Percentiles rank a stretch among this genome's conserved stretches.
Evolutionary conservation across 2,888 invertebrate species (phyloP).

Genomic region (Lepas anatifera): DNA sequence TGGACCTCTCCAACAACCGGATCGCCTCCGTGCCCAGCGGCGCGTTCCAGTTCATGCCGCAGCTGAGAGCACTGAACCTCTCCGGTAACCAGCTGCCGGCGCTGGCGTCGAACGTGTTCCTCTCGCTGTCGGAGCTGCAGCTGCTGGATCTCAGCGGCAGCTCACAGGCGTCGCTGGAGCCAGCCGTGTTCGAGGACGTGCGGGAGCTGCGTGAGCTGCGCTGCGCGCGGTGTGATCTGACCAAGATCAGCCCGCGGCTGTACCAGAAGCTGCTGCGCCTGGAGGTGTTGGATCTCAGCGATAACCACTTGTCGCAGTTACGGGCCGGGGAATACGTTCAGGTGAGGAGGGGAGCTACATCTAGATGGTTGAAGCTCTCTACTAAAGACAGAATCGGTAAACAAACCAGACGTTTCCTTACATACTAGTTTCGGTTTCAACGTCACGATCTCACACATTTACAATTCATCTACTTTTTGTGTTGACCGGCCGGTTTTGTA

Average conservation of each 20-base stretch:
- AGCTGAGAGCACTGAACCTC: slow-evolving; percentile 43
- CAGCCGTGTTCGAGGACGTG: slow-evolving; percentile 45
- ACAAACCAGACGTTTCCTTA: too few relatives aligned
- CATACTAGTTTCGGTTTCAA: too few relatives aligned
- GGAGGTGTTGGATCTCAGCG: slow-evolving; percentile 23
- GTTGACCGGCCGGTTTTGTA: too few relatives aligned
- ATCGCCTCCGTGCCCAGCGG: slow-evolving; percentile 62
- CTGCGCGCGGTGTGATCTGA: slow-evolving; percentile 57
- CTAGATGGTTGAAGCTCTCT: too few relatives aligned
- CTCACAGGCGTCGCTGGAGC: slow-evolving; percentile 55
- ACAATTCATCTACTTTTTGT: too few relatives aligned
- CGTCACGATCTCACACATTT: too few relatives aligned
- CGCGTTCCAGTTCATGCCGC: slow-evolving; percentile 58
- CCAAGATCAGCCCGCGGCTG: slow-evolving; percentile 62
- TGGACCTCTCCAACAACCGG: slow-evolving; percentile 59
- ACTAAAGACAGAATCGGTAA: too few relatives aligned
- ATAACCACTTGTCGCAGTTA: slow-evolving; percentile 24
- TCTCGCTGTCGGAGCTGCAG: slow-evolving; percentile 56
- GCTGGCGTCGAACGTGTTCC: slow-evolving; percentile 44
- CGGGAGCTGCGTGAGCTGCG: slow-evolving; percentile 56
- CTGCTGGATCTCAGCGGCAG: slow-evolving; percentile 62
- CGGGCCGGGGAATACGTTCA: slow-evolving; percentile 14
- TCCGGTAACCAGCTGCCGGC: slow-evolving; percentile 27
- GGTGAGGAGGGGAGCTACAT: not conserved
- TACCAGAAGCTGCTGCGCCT: slow-evolving; percentile 40